phyloP scores from a whole-genome alignment of 2,888 invertebrate genomes.

The Mythimna pallens region DNA sequence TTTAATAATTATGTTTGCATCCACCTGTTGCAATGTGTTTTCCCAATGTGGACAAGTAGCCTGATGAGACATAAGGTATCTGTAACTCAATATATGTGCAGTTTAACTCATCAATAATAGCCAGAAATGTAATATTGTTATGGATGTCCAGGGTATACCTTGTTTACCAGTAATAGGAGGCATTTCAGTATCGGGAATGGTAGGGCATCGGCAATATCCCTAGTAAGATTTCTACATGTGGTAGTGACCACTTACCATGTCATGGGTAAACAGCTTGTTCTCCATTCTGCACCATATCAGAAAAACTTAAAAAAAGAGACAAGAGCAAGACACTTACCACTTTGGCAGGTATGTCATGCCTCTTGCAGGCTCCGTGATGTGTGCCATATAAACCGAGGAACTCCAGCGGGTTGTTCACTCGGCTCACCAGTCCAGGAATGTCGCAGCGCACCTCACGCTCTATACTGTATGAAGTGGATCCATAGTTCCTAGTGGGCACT shows the following conservation, averaged over 20 bases:
- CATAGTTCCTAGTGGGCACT: slow-evolving; percentile 71
- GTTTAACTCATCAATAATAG: background rate
- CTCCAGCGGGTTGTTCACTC: slow-evolving; percentile 94
- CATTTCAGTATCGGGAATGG: background rate
- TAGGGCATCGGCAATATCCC: background rate
- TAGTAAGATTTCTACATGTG: background rate
- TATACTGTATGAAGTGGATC: slow-evolving; percentile 56
- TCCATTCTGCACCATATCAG: background rate
- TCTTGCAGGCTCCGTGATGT: slow-evolving; percentile 96
- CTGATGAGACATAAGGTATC: background rate
- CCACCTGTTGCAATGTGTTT: no score
- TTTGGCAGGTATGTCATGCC: slow-evolving; percentile 97
- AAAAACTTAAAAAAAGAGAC: background rate
- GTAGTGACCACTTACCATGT: background rate
- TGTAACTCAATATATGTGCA: background rate
- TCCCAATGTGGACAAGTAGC: background rate
- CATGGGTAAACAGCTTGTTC: background rate
- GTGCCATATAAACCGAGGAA: slow-evolving; percentile 98
- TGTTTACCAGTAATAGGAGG: no score
- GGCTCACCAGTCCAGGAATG: slow-evolving; percentile 96
- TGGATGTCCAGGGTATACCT: no score
- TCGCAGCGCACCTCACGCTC: slow-evolving; percentile 90
- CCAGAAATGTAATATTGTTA: background rate
- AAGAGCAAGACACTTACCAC: slow-evolving; percentile 89
- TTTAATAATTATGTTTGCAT: no score